These are phyloP conservation scores for Cyphomyrmex costatus DNA, from an alignment of 1,140 invertebrate species.

Conservation along the genomic window DNA sequence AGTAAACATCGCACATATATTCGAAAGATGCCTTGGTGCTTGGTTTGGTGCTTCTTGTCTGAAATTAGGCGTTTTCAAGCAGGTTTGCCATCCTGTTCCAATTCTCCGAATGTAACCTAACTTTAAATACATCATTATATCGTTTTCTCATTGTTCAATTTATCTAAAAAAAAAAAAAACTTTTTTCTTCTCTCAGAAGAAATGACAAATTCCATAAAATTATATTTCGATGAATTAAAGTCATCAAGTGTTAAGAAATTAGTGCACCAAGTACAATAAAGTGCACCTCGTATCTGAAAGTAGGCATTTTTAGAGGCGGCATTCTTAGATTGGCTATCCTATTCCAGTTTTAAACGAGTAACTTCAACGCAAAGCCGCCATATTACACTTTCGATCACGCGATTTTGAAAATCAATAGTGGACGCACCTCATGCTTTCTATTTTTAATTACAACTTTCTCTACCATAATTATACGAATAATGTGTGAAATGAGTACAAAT, in stretches of 20 bases:
- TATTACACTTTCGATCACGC: slow-evolving; percentile 17
- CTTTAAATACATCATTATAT: background rate
- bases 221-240: too few species aligned
- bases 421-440: background rate
- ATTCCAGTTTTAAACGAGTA: background rate
- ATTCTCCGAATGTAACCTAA: background rate
- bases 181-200: too few species aligned
- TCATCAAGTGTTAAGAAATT: too few species aligned
- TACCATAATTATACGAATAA: background rate
- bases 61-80: background rate
- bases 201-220: too few species aligned
- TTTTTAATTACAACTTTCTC: background rate
- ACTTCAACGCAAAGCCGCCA: background rate
- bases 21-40: background rate
- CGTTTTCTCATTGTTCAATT: too few species aligned
- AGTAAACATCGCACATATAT: background rate
- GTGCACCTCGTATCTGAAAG: too few species aligned
- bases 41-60: background rate
- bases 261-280: too few species aligned
- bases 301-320: too few species aligned
- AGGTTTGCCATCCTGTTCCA: background rate
- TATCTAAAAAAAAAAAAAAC: too few species aligned
- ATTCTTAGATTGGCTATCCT: background rate
- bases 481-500: background rate
- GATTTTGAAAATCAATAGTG: slow-evolving; percentile 43